A percentile compares a stretch with the other conserved stretches of the same genome.
Evolutionary conservation across 2,113 vertebrate species (phyloP).

Genomic region (Poeciliopsis prolifica): DNA sequence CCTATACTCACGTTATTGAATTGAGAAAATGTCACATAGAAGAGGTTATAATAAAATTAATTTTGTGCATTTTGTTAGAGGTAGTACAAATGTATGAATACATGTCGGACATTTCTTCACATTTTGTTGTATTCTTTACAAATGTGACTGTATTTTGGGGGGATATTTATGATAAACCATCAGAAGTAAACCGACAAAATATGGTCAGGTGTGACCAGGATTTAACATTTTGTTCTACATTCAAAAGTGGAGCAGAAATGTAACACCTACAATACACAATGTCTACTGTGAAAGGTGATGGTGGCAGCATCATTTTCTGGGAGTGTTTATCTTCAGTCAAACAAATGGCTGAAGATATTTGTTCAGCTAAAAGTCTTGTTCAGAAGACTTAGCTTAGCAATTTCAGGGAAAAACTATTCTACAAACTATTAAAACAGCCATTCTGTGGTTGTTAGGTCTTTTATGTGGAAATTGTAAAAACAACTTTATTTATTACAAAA

Average conservation of each 20-base stretch:
- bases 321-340: background rate
- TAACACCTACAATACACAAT: too few species aligned
- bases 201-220: too few species aligned
- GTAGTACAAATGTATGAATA: slow-evolving; percentile 26
- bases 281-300: background rate
- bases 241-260: background rate
- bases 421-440: too few species aligned
- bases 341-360: too few species aligned
- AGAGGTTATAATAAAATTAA: slow-evolving; percentile 37
- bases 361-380: too few species aligned
- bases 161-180: background rate
- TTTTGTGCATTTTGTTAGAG: slow-evolving; percentile 22
- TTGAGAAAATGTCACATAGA: slow-evolving; percentile 33
- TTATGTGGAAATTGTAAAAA: too few species aligned
- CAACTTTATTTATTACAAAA: background rate
- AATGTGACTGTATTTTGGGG: background rate
- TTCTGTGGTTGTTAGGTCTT: too few species aligned
- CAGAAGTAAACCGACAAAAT: background rate
- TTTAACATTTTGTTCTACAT: too few species aligned
- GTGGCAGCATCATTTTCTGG: background rate
- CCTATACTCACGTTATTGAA: slow-evolving; percentile 17
- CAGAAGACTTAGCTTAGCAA: too few species aligned
- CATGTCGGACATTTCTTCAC: background rate
- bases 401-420: too few species aligned
- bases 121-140: background rate